A percentile compares a stretch with the other conserved stretches of the same genome.
Conservation (phyloP, 2,113 vertebrate genomes). For the Hepsetus odoe region DNA sequence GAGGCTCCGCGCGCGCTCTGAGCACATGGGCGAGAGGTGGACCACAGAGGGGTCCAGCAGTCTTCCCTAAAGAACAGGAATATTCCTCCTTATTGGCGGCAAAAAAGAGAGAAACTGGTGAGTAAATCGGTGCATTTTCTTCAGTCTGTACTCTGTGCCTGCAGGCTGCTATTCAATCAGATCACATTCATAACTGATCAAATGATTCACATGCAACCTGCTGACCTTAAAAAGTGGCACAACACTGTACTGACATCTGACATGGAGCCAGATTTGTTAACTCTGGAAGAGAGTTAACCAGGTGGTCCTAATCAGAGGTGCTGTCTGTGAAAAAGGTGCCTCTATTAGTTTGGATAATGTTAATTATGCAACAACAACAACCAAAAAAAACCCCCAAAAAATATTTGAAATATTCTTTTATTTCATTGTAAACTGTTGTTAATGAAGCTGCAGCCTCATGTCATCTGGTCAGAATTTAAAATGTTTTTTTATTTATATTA, state of each 20-base stretch:
- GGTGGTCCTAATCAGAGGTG: neutral
- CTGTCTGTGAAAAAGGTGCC: neutral
- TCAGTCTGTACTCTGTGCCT: neutral
- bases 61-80: no score
- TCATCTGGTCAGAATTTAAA: no score
- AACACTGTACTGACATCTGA: neutral
- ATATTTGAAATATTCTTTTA: no score
- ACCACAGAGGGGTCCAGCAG: slow-evolving; percentile 55
- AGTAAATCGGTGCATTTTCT: slow-evolving; percentile 5
- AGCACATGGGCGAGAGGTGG: slow-evolving; percentile 76
- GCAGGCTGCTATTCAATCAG: neutral
- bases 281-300: neutral
- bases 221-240: neutral
- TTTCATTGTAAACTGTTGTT: no score
- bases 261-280: neutral
- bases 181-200: no score
- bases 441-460: no score
- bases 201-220: neutral
- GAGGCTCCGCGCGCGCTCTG: slow-evolving; percentile 60
- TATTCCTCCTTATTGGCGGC: neutral
- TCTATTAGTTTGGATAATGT: neutral
- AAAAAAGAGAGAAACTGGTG: no score
- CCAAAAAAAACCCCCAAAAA: no score
- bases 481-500: no score
- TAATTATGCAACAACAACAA: neutral